Base-by-base conservation (phyloP, 2,113 vertebrate species). In the Phrynocephalus versicolor region DNA sequence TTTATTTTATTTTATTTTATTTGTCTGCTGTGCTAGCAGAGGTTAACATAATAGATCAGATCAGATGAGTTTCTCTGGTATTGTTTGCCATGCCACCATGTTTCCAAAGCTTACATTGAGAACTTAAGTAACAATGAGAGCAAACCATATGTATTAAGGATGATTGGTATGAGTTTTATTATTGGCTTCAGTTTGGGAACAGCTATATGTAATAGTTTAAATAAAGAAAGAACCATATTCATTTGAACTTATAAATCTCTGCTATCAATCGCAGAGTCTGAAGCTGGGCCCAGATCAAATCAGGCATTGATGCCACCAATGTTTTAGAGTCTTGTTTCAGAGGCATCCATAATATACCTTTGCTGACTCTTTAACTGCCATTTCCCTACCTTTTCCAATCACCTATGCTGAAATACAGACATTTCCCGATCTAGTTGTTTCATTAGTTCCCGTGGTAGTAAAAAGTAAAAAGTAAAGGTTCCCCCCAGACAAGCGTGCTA, bases 91-190 rank as follows among this genome's bases (percentile, higher is more conserved):
- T 81, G n/a, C 90, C 93, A 94, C 77, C 90, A 80, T 81, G n/a
- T 91, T 93, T 94, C 77, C 90, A 80, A 60, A 94, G 90, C 83
- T 21, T 84, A 45, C 91, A 79, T 69, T 64, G 12, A 89, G 18
- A 64, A 64, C 14, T 45, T 55, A 41, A 27, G 14, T 58, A 10
- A 37, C 19, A 71, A 7, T 58, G n/a, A 21, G 33, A 72, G 67
- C 23, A 64, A 64, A 64, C 23, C 21, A 64, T 15, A 21, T 64
- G 16, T 64, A 64, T 64, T 64, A 64, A 64, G 23, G 21, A 6
- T 25, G 23, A 64, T 23, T 19, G 23, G 60, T 19, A 21, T 64
- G 18, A 23, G 16, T 21, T 64, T 21, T 19, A 64, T 64, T 64
- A 65, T 67, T 33, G n/a, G 30, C 62, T 67, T 51, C 30, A 75